Conservation (phyloP, 2,797 vertebrate species). For the Gastrophryne carolinensis region DNA sequence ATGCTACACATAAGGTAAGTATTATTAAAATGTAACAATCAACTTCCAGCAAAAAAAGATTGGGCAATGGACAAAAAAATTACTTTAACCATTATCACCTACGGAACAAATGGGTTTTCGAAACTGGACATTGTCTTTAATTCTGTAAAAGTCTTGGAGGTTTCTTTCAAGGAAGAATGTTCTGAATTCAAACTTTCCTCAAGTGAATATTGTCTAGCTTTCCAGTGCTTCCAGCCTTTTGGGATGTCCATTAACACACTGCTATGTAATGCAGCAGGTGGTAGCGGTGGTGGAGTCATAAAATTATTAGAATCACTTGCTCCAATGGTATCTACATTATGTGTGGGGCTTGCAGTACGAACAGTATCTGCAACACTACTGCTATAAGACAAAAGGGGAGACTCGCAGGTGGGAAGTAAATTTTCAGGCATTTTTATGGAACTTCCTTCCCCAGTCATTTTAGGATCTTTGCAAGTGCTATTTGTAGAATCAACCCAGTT, state of each 20-base stretch:
- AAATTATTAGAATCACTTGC: constrained; percentile 12
- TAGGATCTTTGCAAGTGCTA: constrained; percentile 58
- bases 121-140: constrained; percentile 54
- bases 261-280: constrained; percentile 54
- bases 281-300: constrained; percentile 12
- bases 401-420: constrained; percentile 54
- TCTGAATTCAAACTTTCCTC: constrained; percentile 58
- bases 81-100: constrained; percentile 3
- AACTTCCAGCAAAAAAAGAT: constrained; percentile 4
- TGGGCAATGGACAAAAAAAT: constrained; percentile 25
- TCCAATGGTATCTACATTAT: constrained; percentile 43
- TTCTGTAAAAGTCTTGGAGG: constrained; percentile 41
- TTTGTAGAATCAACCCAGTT: constrained; percentile 57
- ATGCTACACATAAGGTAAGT: too few species aligned
- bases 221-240: constrained; percentile 57
- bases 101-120: constrained; percentile 43
- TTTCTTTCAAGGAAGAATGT: constrained; percentile 57
- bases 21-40: neutral
- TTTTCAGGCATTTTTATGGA: constrained; percentile 55
- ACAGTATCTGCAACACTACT: constrained; percentile 39
- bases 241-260: constrained; percentile 52
- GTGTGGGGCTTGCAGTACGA: constrained; percentile 51
- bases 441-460: constrained; percentile 63
- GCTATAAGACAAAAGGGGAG: constrained; percentile 43
- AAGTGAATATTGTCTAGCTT: constrained; percentile 58